Evolutionary conservation across 2,888 invertebrate genomes (phyloP).

Genomic region (Theodoxus fluviatilis): DNA sequence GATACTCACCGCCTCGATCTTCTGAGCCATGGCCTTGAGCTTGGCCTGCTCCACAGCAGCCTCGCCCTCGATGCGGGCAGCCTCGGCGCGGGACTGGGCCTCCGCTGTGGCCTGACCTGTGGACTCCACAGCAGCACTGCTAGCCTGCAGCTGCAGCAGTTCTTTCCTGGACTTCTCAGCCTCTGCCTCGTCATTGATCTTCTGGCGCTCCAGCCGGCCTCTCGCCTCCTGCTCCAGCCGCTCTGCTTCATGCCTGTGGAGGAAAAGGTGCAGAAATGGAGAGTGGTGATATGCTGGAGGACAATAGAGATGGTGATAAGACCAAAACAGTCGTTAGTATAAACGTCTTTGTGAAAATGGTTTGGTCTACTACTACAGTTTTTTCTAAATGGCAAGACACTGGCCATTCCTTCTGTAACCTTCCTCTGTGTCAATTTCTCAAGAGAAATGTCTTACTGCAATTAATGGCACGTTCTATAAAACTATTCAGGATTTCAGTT

Average conservation of each 20-base stretch:
- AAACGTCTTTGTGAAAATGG: no score
- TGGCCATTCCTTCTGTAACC: no score
- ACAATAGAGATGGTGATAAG: no score
- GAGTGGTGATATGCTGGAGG: no score
- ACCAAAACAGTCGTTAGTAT: no score
- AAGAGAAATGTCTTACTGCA: no score
- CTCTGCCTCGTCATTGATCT: constrained; percentile 67
- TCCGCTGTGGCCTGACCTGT: constrained; percentile 69
- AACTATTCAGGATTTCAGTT: no score
- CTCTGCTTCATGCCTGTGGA: constrained; percentile 67
- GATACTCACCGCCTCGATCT: constrained; percentile 66
- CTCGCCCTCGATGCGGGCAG: constrained; percentile 68
- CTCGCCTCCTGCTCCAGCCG: constrained; percentile 68
- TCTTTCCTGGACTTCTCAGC: constrained; percentile 67
- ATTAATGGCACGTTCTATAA: no score
- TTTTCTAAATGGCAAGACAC: no score
- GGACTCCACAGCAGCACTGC: constrained; percentile 68
- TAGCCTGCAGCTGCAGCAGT: constrained; percentile 66
- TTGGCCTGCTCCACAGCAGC: constrained; percentile 68
- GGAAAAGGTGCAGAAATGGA: not conserved
- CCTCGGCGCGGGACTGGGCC: constrained; percentile 67
- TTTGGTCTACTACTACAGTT: no score
- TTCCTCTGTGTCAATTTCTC: no score
- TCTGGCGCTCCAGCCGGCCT: constrained; percentile 68
- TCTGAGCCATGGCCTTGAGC: constrained; percentile 66